Evolutionary conservation across 2,888 invertebrate genomes (phyloP), one percentile per base, ranked within the genome.

Genomic region (Xanthorhoe designata): DNA sequence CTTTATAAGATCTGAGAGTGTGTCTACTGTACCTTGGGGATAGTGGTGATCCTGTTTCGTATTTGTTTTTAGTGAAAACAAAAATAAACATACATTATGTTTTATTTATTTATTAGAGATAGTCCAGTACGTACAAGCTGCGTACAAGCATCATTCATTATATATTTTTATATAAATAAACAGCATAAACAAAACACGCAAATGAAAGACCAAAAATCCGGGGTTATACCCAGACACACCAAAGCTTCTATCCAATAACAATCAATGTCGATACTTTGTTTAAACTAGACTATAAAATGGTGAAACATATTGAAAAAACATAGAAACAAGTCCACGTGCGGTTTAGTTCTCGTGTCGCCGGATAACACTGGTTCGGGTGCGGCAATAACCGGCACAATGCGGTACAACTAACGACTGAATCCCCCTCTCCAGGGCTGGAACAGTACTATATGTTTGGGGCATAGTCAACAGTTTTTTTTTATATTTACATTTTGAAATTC

Each of bases 331-430:
- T 50, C 19, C 57, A 67, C 67, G 66, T 61, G 63, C 57, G 66
- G 68, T 68, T 66, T 55, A 64, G 66, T 68, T 69, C 69, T 66
- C 72, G 70, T 72, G 70, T 72, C 68, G 67, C 64, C 66, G 61
- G 68, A 64, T 67, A 67, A 61, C 61, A 70, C 61, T 59, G 66
- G 67, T 65, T 69, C 73, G 67, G 70, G 69, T 69, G 70, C 71
- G 69, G 69, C 84, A 83, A 86, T 86, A 86, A 84, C 82, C 76
- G 75, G 73, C 81, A 85, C 83, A 83, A 82, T 84, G 84, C 85
- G 83, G 83, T 77, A 82, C 84, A 80, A 80, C 83, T 84, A 83
- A 83, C 84, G 83, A 70, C 66, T 68, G 64, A 66, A 65, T 67
- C 70, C 68, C 68, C 68, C 65, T 66, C 50, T 54, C 15, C 67